Conservation (phyloP, 2,797 vertebrate species). For the Phylloscopus collybita region DNA sequence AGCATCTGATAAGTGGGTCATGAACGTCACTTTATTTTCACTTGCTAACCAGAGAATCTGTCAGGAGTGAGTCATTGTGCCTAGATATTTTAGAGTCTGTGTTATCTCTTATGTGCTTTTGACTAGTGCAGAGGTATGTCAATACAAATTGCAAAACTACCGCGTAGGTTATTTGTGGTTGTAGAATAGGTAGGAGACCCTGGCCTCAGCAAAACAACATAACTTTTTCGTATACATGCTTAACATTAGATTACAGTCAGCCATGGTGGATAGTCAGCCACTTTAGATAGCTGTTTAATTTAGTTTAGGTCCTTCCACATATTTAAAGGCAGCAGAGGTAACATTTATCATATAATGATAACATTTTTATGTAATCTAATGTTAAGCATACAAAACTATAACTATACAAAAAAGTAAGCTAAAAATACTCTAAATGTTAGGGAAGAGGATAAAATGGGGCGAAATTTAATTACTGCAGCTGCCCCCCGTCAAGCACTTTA, state of each 20-base stretch:
- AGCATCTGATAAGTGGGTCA: background rate
- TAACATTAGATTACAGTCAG: no score
- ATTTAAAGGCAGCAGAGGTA: background rate
- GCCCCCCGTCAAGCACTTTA: background rate
- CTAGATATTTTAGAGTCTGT: background rate
- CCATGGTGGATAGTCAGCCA: no score
- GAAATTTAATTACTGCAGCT: background rate
- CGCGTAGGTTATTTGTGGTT: rapidly evolving
- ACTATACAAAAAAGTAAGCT: background rate
- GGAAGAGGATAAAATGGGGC: background rate
- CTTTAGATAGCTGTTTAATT: background rate
- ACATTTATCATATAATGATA: background rate
- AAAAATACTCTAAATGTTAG: background rate
- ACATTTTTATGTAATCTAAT: background rate
- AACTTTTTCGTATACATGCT: background rate
- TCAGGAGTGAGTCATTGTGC: background rate
- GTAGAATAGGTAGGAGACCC: background rate
- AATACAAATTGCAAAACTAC: background rate
- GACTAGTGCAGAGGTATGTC: background rate
- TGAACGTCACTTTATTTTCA: background rate
- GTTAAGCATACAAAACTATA: background rate
- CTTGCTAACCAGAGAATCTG: background rate
- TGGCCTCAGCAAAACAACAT: rapidly evolving
- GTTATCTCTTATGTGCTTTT: background rate
- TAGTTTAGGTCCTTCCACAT: background rate